A percentile compares a stretch with the other conserved stretches of the same genome.
Conservation (phyloP, 2,888 invertebrate genomes). For the Cephus sareptanus region DNA sequence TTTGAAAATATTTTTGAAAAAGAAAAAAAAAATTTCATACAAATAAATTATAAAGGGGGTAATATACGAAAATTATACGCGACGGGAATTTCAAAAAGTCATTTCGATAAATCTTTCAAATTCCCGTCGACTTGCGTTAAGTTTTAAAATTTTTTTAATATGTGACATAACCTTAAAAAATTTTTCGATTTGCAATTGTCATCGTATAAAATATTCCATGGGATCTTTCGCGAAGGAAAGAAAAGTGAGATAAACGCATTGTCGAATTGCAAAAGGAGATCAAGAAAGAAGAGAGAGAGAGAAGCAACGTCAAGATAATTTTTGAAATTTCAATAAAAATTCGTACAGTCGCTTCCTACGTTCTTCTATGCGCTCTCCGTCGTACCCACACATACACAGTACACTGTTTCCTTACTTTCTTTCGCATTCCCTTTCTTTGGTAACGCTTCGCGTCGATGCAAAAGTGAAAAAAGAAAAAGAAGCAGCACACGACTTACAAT, state of each 20-base stretch:
- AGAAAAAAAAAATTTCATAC: not conserved
- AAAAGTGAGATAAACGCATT: not conserved
- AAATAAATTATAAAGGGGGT: not conserved
- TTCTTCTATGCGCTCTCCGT: not conserved
- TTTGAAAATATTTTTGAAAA: not conserved
- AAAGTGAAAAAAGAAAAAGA: not conserved
- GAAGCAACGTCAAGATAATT: not conserved
- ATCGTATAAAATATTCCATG: not conserved
- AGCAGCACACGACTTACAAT: not conserved
- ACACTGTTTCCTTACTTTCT: not conserved
- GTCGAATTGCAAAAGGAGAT: not conserved
- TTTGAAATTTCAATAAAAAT: not conserved
- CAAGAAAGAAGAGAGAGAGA: not conserved
- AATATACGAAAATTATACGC: no score
- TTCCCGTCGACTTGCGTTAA: not conserved
- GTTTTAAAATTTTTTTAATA: not conserved
- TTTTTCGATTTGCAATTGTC: not conserved
- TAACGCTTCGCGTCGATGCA: conserved; percentile 19
- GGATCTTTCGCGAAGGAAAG: not conserved
- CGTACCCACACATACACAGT: not conserved
- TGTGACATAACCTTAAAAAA: not conserved
- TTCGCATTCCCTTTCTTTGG: conserved; percentile 21
- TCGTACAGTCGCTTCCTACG: not conserved
- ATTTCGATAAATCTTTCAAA: not conserved
- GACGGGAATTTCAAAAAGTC: not conserved